Conservation (phyloP, 1,140 invertebrate genomes). For the Leptinotarsa undecemlineata region DNA sequence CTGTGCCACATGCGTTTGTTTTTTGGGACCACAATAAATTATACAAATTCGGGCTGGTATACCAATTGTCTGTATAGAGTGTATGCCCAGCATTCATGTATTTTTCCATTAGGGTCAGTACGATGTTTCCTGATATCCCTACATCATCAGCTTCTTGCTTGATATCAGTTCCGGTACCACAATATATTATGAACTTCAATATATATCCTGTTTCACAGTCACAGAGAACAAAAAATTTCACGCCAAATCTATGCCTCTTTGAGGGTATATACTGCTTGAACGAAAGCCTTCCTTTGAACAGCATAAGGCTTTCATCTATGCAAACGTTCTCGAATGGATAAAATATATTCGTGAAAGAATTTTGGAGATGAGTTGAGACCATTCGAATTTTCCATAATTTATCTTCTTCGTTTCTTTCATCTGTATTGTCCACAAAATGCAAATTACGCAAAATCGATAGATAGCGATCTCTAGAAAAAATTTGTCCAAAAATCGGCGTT, state of each 20-base stretch:
- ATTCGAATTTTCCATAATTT: slow-evolving; percentile 29
- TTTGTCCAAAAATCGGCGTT: slow-evolving; percentile 43
- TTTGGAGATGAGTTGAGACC: slow-evolving; percentile 15
- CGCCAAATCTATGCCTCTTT: slow-evolving; percentile 42
- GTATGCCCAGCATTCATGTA: slow-evolving; percentile 49
- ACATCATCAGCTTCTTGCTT: slow-evolving; percentile 8
- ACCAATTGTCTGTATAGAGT: slow-evolving; percentile 53
- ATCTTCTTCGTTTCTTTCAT: slow-evolving; percentile 20
- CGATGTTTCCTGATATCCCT: slow-evolving; percentile 48
- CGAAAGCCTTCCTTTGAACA: slow-evolving; percentile 51
- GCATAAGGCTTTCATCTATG: slow-evolving; percentile 43
- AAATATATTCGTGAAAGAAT: slow-evolving; percentile 32
- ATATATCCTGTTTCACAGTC: slow-evolving; percentile 30
- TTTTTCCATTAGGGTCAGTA: slow-evolving; percentile 45
- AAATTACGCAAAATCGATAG: slow-evolving; percentile 34
- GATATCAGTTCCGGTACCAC: slow-evolving; percentile 14
- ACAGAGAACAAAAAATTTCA: slow-evolving; percentile 30
- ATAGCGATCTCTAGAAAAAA: slow-evolving; percentile 43
- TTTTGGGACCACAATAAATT: slow-evolving; percentile 26
- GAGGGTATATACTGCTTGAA: slow-evolving; percentile 53
- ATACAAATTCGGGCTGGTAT: slow-evolving; percentile 48
- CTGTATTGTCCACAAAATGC: slow-evolving; percentile 38
- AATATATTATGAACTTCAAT: slow-evolving; percentile 30
- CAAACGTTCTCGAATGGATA: slow-evolving; percentile 34
- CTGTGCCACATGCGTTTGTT: slow-evolving; percentile 48